A percentile compares a stretch with the other conserved stretches of the same genome.
phyloP scores from a whole-genome alignment of 2,113 vertebrate genomes.

The Pluvialis apricaria region DNA sequence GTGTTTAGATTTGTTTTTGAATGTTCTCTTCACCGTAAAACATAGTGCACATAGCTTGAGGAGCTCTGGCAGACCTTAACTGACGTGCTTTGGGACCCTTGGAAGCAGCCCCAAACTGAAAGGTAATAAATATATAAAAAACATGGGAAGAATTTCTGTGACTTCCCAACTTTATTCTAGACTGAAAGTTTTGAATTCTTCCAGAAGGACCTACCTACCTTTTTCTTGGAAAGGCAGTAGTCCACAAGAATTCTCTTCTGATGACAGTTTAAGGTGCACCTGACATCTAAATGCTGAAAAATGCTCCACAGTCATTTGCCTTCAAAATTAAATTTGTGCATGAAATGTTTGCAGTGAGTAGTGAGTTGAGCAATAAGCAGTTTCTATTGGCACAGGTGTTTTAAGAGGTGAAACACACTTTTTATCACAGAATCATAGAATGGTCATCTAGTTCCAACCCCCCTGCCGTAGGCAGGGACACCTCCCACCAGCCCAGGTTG shows the following conservation, averaged over 20 bases:
- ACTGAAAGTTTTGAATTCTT: not conserved
- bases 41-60: rapidly evolving
- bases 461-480: too few species aligned
- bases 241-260: not conserved
- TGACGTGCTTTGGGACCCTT: not conserved
- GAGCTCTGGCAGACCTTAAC: not conserved
- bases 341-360: not conserved
- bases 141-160: not conserved
- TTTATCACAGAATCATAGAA: not conserved
- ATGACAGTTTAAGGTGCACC: not conserved
- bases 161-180: not conserved
- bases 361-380: not conserved
- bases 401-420: not conserved
- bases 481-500: too few species aligned
- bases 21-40: not conserved
- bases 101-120: not conserved
- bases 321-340: not conserved
- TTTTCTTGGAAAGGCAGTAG: not conserved
- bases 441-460: too few species aligned
- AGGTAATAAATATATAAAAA: not conserved
- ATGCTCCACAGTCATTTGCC: not conserved
- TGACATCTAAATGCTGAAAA: not conserved
- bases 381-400: not conserved
- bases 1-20: not conserved
- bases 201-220: not conserved